Evolutionary conservation across 1,140 invertebrate genomes (phyloP).

Genomic region (Latrodectus geometricus): DNA sequence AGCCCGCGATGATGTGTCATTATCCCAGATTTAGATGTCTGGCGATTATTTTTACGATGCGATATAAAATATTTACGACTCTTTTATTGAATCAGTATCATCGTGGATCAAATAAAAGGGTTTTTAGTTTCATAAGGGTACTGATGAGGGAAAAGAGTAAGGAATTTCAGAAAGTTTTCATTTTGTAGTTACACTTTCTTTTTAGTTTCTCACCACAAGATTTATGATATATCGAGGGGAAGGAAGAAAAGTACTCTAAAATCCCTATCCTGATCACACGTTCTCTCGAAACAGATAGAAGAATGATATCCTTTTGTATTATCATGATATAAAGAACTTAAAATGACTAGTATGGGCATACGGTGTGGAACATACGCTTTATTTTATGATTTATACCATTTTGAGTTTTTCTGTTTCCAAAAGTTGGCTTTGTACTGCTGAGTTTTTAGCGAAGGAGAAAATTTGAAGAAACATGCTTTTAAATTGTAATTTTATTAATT

Average conservation of each 20-base stretch:
- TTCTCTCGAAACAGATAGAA: background rate
- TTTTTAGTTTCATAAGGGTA: slow-evolving; percentile 31
- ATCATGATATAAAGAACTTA: background rate
- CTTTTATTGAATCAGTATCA: slow-evolving; percentile 55
- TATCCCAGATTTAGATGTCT: slow-evolving; percentile 51
- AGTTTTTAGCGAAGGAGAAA: too few relatives aligned
- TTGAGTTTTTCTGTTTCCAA: too few relatives aligned
- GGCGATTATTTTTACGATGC: slow-evolving; percentile 55
- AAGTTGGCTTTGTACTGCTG: too few relatives aligned
- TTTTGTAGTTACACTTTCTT: background rate
- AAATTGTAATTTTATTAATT: too few relatives aligned
- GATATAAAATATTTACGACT: slow-evolving; percentile 57
- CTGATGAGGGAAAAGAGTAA: slow-evolving; percentile 15
- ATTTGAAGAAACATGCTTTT: too few relatives aligned
- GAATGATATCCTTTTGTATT: background rate
- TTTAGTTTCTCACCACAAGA: background rate
- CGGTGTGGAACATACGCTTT: background rate
- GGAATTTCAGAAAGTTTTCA: background rate
- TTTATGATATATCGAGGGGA: slow-evolving; percentile 21
- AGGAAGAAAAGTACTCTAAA: background rate
- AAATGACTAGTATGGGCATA: background rate
- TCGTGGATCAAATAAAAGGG: slow-evolving; percentile 50
- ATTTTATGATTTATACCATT: background rate
- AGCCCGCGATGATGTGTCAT: slow-evolving; percentile 35
- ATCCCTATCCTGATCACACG: background rate